Percentiles rank a stretch among this genome's conserved stretches.
phyloP scores from a whole-genome alignment of 2,113 vertebrate genomes.

The Ictalurus furcatus region DNA sequence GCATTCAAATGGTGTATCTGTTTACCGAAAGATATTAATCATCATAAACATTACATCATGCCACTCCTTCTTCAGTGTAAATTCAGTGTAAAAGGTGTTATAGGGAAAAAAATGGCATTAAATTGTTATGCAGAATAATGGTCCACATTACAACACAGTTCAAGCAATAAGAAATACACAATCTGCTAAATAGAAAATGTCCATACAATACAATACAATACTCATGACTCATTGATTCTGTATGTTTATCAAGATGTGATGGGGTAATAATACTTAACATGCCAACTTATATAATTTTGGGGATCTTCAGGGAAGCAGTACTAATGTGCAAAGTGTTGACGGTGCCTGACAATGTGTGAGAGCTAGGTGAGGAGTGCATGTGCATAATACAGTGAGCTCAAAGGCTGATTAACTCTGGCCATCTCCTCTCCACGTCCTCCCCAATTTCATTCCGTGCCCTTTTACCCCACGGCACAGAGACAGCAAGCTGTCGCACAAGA shows the following conservation, averaged over 20 bases:
- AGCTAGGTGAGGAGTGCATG: slow-evolving; percentile 25
- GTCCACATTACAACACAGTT: neutral
- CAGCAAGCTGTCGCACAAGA: slow-evolving; percentile 8
- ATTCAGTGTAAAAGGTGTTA: neutral
- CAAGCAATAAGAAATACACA: neutral
- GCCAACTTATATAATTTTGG: too few species aligned
- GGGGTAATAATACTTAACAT: neutral
- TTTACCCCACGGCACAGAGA: slow-evolving; percentile 30
- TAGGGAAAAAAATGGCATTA: neutral
- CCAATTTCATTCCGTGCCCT: slow-evolving; percentile 33
- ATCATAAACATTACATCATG: neutral
- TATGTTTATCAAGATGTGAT: neutral
- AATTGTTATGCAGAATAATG: neutral
- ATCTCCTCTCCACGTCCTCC: slow-evolving; percentile 25
- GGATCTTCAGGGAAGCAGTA: neutral
- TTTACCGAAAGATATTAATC: neutral
- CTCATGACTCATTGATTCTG: neutral
- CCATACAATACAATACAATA: neutral
- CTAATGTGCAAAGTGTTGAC: slow-evolving; percentile 16
- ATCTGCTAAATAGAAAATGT: neutral
- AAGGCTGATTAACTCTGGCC: slow-evolving; percentile 47
- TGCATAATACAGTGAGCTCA: slow-evolving; percentile 33
- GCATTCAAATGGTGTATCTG: neutral
- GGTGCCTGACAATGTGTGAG: neutral
- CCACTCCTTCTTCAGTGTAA: neutral